Base-by-base conservation (phyloP, 2,113 vertebrate genomes). In the Ivindomyrus marchei region DNA sequence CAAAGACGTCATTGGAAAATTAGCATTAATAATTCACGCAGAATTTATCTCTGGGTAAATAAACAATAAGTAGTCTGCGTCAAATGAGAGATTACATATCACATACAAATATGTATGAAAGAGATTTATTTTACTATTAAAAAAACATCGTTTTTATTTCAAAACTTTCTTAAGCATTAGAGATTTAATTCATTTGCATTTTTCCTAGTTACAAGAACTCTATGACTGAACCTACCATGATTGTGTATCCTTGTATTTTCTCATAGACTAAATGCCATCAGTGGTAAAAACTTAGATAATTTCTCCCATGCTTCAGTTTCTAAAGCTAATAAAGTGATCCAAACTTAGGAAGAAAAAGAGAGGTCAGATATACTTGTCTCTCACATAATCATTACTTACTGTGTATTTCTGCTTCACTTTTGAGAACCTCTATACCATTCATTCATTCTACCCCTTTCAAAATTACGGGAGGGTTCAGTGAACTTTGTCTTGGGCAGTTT, bases 1-100 rank as follows among this genome's bases (percentile, higher is more conserved):
- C 24, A 27, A 36, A 53, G 50, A 87, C 85, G 50, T 87, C 85
- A 87, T 53, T 87, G 85, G 85, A 87, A 87, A 87, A 56, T 87
- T 6, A 56, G 50, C 49, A 87, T 87, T 53, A 87, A 87, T 53
- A 53, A 36, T 53, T 87, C 50, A 49, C 15, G 27, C 85, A 87
- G 4, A 56, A 53, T 27, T 52, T 53, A 49, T 87, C 15, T 39
- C 10, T 27, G 31, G 50, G 31, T 27, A 53, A 56, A 53, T 87
- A 47, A 70, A 39, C 74, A 80, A 80, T 45, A 42, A 21, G 31
- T 15, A 45, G 39, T 83, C 77, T 46, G 80, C 45, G 45, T 47
- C 39, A 85, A 47, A 39, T n/a, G 36, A 80, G 31, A 42, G 74
- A 80, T 42, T 80, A 42, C 74, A 80, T 80, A 80, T 80, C 74